Evolutionary conservation across 1,140 invertebrate species (phyloP), one percentile per base, ranked within the genome.

Genomic region (Tigriopus japonicus): DNA sequence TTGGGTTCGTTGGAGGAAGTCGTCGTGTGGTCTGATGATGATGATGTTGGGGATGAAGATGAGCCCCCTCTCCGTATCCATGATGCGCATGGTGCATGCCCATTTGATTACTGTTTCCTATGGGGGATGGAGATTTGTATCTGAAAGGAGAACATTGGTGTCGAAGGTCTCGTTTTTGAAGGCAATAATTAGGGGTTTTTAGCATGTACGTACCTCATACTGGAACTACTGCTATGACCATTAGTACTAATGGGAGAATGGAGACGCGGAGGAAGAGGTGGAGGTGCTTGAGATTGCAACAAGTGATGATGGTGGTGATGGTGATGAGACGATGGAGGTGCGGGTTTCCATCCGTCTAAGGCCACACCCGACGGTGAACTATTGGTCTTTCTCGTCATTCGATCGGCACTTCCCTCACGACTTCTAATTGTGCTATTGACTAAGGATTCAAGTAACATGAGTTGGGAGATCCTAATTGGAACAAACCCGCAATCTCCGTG

Each of bases 121-220:
- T 54, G 41, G 55, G 55, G 9, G 55, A 58, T 9, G 55, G 55
- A 42, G 13, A n/a, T 43, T 58, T 58, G 55, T 58, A 58, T 23
- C 55, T 58, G 45, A 49, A 49, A 49, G 45, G 2, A 55, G 53
- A 14, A 24, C 3, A 19, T 15, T 49, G 6, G 45, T 49, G 3
- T 49, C 21, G 9, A 35, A 9, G n/a, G n/a, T n/a, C n/a, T n/a
- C n/a, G n/a, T n/a, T 35, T 35, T 35, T 35, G 28, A 35, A 9
- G 28, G 28, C 28, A 35, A 35, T 35, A 9, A 35, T 35, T 5
- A 5, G 28, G 3, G 28, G 3, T 35, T 35, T 35, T 9, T 3
- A 35, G 28, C 28, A n/a, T 35, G 28, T 5, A 35, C 28, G 28
- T 35, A 35, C 28, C 28, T 35, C 28, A 35, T 35, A 35, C 28